A percentile compares a stretch with the other conserved stretches of the same genome.
Evolutionary conservation across 2,113 vertebrate species (phyloP).

Genomic region (Butastur rufipennis): DNA sequence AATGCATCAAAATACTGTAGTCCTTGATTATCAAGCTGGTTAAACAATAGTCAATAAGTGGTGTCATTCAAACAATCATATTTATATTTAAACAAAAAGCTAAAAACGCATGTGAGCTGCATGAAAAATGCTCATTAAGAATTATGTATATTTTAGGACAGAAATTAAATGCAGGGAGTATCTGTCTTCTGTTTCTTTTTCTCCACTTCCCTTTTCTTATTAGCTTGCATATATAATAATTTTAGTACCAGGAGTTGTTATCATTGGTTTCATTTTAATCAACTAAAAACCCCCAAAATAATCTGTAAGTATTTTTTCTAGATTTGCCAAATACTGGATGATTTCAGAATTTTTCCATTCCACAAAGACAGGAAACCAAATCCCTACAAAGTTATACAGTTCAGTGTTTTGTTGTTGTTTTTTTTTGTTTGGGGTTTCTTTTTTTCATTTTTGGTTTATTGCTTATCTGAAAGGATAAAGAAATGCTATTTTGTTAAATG

Average conservation of each 20-base stretch:
- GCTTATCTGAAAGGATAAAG: neutral
- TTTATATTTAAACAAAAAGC: neutral
- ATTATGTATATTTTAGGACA: neutral
- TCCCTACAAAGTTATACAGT: neutral
- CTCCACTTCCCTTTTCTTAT: neutral
- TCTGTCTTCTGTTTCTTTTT: neutral
- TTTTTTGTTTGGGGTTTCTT: too few species aligned
- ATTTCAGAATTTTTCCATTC: neutral
- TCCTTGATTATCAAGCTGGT: neutral
- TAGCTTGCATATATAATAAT: neutral
- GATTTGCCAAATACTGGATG: neutral
- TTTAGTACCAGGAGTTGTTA: neutral
- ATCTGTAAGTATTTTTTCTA: neutral
- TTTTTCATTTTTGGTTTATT: neutral
- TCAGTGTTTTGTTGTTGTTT: rapidly evolving
- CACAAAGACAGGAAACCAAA: neutral
- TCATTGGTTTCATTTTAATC: neutral
- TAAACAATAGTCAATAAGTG: neutral
- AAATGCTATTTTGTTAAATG: neutral
- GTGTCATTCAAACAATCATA: neutral
- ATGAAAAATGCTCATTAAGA: neutral
- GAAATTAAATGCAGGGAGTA: neutral
- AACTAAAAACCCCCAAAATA: neutral
- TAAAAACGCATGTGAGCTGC: neutral
- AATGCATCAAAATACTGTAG: neutral